Evolutionary conservation across 2,888 invertebrate genomes (phyloP).

Genomic region (Hemicrepidius hirtus): DNA sequence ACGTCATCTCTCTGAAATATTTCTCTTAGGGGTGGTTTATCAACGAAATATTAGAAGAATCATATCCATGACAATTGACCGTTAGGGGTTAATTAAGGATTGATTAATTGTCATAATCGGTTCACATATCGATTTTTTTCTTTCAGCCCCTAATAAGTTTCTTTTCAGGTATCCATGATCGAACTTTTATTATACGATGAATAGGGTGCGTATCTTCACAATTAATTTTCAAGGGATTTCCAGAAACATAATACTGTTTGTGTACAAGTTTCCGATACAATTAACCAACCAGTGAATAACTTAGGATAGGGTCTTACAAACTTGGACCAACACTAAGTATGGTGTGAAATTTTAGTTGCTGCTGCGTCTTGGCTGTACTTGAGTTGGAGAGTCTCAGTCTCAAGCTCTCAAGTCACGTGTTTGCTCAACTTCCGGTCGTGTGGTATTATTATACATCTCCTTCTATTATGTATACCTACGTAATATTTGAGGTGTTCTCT

Average conservation of each 20-base stretch:
- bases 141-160: too few species aligned
- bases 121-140: too few species aligned
- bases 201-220: slow-evolving; percentile 4
- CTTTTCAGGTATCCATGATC: too few species aligned
- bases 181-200: not conserved
- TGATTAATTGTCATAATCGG: too few species aligned
- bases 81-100: too few species aligned
- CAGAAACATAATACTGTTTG: slow-evolving; percentile 43
- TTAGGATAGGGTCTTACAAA: slow-evolving; percentile 47
- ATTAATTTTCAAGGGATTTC: slow-evolving; percentile 41
- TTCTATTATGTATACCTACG: slow-evolving; percentile 9
- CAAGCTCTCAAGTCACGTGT: slow-evolving; percentile 60
- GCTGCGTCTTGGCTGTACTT: slow-evolving; percentile 43
- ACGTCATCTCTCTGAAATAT: slow-evolving; percentile 11
- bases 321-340: slow-evolving; percentile 48
- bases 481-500: slow-evolving; percentile 6
- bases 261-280: slow-evolving; percentile 48
- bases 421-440: slow-evolving; percentile 59
- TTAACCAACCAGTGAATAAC: slow-evolving; percentile 49
- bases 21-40: too few species aligned
- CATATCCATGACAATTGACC: too few species aligned
- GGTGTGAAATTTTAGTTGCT: slow-evolving; percentile 51
- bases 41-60: too few species aligned
- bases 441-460: slow-evolving; percentile 49
- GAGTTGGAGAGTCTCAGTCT: slow-evolving; percentile 50